These are phyloP conservation scores for Pituophis catenifer DNA, from an alignment of 2,113 vertebrate genomes.

Conservation along the genomic window DNA sequence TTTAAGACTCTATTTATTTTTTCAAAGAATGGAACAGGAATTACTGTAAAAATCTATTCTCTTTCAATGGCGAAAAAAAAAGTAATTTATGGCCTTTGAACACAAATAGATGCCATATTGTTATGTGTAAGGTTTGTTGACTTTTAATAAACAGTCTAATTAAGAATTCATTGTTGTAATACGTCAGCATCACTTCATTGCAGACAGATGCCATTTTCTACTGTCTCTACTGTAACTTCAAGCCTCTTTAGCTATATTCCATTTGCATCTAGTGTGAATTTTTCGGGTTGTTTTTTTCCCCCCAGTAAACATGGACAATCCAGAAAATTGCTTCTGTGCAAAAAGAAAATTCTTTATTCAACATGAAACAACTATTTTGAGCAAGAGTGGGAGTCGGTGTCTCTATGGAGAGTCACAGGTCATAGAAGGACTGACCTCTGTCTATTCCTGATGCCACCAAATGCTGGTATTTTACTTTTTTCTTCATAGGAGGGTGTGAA, in stretches of 20 bases:
- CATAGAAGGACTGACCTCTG: neutral
- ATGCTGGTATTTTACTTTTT: conserved; percentile 5
- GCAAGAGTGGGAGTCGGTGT: neutral
- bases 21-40: neutral
- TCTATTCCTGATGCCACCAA: neutral
- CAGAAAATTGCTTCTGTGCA: neutral
- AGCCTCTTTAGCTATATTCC: neutral
- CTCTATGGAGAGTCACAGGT: neutral
- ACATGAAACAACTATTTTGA: neutral
- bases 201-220: conserved; percentile 25
- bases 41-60: neutral
- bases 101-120: conserved; percentile 41
- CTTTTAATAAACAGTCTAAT: conserved; percentile 41
- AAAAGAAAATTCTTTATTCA: conserved; percentile 2
- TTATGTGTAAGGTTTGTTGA: conserved; percentile 30
- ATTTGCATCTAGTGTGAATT: neutral
- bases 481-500: conserved; percentile 9
- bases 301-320: neutral
- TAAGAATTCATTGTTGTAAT: conserved; percentile 36
- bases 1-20: conserved; percentile 46
- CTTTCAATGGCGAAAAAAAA: conserved; percentile 29
- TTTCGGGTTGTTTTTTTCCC: neutral
- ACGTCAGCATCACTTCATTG: conserved; percentile 19
- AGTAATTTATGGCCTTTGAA: conserved; percentile 35
- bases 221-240: conserved; percentile 30